Evolutionary conservation across 2,888 invertebrate genomes (phyloP), one percentile per base, ranked within the genome.

Genomic region (Ariolimax columbianus): DNA sequence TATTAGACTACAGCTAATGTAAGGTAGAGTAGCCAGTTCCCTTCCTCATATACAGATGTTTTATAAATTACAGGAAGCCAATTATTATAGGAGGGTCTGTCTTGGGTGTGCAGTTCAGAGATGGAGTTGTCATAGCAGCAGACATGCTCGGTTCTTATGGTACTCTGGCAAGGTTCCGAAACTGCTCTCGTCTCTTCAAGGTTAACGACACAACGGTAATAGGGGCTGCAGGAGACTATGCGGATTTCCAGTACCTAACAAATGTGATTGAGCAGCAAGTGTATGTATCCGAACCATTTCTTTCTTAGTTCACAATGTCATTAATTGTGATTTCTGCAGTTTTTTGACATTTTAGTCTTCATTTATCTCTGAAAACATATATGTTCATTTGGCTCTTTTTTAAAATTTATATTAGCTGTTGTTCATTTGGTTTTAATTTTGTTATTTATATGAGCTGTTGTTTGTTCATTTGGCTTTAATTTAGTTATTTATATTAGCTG

Each of bases 101-200:
- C 0, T 95, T 99, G 40, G 98, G 97, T 7, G 94, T 99, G 30
- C 96, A 96, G 91, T 99, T 97, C 91, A 96, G 97, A 92, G 96
- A 96, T 87, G 99, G 99, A 59, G 96, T 98, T 33, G 95, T 98
- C 78, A 96, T 99, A 73, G 98, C 98, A 33, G 98, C 97, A 2
- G 99, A 99, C 94, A 96, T 97, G 73, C 95, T 99, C 0, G 98
- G 97, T 0, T 98, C 98, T 0, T 99, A 99, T 91, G 99, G 99
- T 33, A 97, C 97, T 0, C 95, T 98, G 90, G 98, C 98, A 0
- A 96, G 98, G 84, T 99, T 96, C 94, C 96, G 97, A 85, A 96
- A 97, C 94, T 87, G 89, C 77, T 87, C 90, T 0, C 96, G 99
- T 87, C 96, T 99, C 11, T 95, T 97, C 92, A 97, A 97, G 94